A percentile compares a stretch with the other conserved stretches of the same genome.
Conservation (phyloP, 1,140 invertebrate species). For the Schlechtendalia chinensis region DNA sequence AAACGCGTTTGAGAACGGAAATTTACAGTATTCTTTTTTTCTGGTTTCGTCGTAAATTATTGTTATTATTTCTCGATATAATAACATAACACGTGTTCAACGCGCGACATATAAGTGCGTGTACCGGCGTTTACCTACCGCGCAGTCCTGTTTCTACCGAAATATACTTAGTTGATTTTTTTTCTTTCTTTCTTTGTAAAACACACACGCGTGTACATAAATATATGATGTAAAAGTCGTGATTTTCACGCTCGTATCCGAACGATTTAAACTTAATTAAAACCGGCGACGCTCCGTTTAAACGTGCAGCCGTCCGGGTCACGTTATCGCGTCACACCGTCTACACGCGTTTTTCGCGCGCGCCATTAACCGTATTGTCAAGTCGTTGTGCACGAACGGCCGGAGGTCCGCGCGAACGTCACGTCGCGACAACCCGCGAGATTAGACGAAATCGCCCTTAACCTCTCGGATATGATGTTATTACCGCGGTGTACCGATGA, state of each 20-base stretch:
- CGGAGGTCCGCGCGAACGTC: too few relatives aligned
- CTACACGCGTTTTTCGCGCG: not conserved
- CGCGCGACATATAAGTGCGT: not conserved
- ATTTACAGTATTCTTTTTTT: not conserved
- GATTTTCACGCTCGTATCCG: conserved; percentile 1
- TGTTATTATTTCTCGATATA: conserved; percentile 11
- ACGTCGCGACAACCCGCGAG: too few relatives aligned
- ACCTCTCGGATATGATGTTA: too few relatives aligned
- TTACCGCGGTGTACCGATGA: too few relatives aligned
- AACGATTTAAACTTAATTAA: conserved; percentile 22
- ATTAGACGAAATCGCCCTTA: too few relatives aligned
- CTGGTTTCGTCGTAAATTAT: conserved; percentile 10
- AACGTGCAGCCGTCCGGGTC: not conserved
- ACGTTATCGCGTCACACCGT: not conserved
- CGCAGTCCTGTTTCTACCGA: too few relatives aligned
- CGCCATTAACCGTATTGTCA: too few relatives aligned
- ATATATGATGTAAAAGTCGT: not conserved
- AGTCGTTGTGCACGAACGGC: too few relatives aligned
- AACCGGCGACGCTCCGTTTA: conserved; percentile 3
- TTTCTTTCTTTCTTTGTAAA: conserved; percentile 1
- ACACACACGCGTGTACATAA: too few relatives aligned
- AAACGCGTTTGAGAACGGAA: not conserved
- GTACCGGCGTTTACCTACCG: not conserved
- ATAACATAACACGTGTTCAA: too few relatives aligned
- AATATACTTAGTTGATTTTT: not conserved